Base-by-base conservation (phyloP, 2,797 vertebrate species). In the Atherinosoma microstoma region DNA sequence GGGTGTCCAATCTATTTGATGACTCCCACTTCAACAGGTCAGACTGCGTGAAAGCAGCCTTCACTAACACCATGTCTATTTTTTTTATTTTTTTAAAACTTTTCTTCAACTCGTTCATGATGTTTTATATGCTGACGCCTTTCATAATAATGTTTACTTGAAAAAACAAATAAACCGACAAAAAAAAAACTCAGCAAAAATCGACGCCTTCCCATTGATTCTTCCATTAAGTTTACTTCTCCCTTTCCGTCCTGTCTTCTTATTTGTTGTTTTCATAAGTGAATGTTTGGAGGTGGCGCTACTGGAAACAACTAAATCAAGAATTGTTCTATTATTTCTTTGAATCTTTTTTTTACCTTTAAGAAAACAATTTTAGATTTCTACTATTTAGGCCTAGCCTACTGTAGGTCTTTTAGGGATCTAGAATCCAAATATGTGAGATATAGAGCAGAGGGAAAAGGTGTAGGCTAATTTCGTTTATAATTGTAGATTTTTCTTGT, bases 1-100 rank as follows among this genome's bases (percentile, higher is more conserved):
- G 70, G 58, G 5, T 57, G 29, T 87, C 4, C 0, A 70, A 42
- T 67, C 76, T 68, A 13, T 70, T 78, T 73, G 80, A 80, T 75
- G 20, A 11, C 27, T 56, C 9, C 49, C 73, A 68, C 80, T 80
- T 85, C 58, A 32, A 74, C 40, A 69, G 61, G 59, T 51, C 49
- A 62, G 67, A 34, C 73, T 63, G 65, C 30, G 60, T 30, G 18
- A 4, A 51, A 54, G 66, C 68, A 73, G 57, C 40, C 71, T 73
- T 75, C 34, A 70, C 24, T 27, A 70, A 56, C 45, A 3, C 13
- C 6, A 13, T 62, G 60, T 66, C 53, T 73, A 47, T 0, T 38
- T 66, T 58, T 27, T 27, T 27, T 27, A 27, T 27, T 27, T 27
- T 27, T 27, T 27, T 27, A 27, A 27, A 27, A 27, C 24, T 42